These are phyloP conservation scores for Rhogogaster chlorosoma DNA, from an alignment of 2,888 invertebrate species.

Conservation along the genomic window DNA sequence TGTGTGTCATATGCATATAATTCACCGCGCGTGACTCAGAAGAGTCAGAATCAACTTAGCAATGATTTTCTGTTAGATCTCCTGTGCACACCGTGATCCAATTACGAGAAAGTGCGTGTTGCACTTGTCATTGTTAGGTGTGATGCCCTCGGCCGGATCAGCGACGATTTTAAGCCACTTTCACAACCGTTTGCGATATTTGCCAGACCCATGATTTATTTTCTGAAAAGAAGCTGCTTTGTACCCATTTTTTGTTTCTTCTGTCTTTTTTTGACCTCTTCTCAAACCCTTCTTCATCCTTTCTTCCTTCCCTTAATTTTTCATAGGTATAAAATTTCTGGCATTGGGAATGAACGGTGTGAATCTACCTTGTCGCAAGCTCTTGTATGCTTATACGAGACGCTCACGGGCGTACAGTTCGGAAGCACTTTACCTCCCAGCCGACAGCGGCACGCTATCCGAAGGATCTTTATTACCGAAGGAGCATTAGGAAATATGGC, in stretches of 20 bases:
- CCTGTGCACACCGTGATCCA: conserved; percentile 25
- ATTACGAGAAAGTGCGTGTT: conserved; percentile 31
- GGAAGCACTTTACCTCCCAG: conserved; percentile 55
- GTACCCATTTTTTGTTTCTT: neutral
- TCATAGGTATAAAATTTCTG: neutral
- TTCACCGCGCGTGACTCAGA: neutral
- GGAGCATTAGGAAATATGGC: conserved; percentile 54
- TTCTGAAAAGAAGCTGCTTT: neutral
- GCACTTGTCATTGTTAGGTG: conserved; percentile 41
- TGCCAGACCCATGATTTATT: neutral
- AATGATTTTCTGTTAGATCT: conserved; percentile 23
- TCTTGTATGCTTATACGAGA: conserved; percentile 1
- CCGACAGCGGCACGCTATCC: conserved; percentile 59
- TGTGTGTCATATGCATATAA: no score
- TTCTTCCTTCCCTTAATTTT: neutral
- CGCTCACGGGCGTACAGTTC: conserved; percentile 45
- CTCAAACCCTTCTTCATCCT: neutral
- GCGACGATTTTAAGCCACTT: neutral
- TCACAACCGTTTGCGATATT: neutral
- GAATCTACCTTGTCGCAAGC: conserved; percentile 4
- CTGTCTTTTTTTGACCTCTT: neutral
- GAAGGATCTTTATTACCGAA: conserved; percentile 58
- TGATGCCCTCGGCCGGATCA: conserved; percentile 14
- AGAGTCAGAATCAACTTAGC: neutral
- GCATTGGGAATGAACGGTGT: neutral